Base-by-base conservation (phyloP, 2,113 vertebrate species). In the Fregetta grallaria region DNA sequence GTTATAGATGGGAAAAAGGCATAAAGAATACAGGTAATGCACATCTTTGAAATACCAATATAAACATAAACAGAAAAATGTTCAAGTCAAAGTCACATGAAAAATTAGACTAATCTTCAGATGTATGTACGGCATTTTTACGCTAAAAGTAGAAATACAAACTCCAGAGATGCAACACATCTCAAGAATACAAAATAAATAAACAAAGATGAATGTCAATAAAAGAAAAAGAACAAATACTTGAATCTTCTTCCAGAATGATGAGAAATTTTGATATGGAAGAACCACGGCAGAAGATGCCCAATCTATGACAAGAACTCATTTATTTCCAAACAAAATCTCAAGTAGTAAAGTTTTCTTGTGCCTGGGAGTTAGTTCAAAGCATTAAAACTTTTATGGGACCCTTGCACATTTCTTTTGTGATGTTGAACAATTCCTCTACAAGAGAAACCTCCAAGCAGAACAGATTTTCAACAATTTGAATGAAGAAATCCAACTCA, bases 11-110 rank as follows among this genome's bases (percentile, higher is more conserved):
- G 68, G 79, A 23, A 91, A 95, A 96, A 94, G 88, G 92, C 90
- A 94, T 78, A 88, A 95, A 93, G 72, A 93, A 96, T 81, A 97
- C 94, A 96, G 78, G 58, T 82, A 95, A 95, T 95, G 91, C 89
- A 96, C 62, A 88, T 86, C 90, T 93, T 74, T 83, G 81, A 94
- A 93, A 92, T 27, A 97, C 25, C 85, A 88, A 78, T 90, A 94
- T 88, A 94, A 96, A 88, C 70, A 96, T 59, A 94, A 92, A 92
- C 66, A 94, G 77, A 85, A 90, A 76, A 93, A 90, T 81, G 79
- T 90, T 93, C 65, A 91, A 94, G 95, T 94, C 84, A 92, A 93
- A 94, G 84, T 87, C 91, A 97, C 94, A 79, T 91, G 70, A 91
- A 94, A 96, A 94, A 78, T 58, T 11, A 92, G 70, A 94, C 70